A percentile compares a stretch with the other conserved stretches of the same genome.
Conservation (phyloP, 2,888 invertebrate genomes). For the Hypena proboscidalis region DNA sequence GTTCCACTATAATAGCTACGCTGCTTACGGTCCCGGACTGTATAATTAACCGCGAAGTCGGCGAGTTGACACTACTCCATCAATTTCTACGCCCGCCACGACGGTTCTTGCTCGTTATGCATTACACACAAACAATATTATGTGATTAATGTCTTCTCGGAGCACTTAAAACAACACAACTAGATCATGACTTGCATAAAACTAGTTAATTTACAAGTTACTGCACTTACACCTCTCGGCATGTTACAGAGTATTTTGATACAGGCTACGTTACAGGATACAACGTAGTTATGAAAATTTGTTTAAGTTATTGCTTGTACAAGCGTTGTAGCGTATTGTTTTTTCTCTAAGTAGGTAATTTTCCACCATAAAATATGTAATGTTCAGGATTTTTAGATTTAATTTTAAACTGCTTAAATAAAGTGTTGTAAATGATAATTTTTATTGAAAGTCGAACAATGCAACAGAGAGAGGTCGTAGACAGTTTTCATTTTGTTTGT, state of each 20-base stretch:
- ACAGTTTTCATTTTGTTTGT: constrained; percentile 20
- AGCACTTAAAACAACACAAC: constrained; percentile 67
- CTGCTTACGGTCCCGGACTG: constrained; percentile 44
- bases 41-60: constrained; percentile 76
- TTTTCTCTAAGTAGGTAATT: too few relatives aligned
- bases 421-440: too few relatives aligned
- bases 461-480: background rate
- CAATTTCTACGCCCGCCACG: constrained; percentile 67
- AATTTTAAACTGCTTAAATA: too few relatives aligned
- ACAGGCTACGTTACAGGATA: background rate
- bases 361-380: too few relatives aligned
- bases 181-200: constrained; percentile 80
- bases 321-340: too few relatives aligned
- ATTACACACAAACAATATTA: constrained; percentile 78
- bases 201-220: constrained; percentile 77
- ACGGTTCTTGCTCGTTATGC: constrained; percentile 59
- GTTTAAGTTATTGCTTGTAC: background rate
- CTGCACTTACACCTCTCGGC: constrained; percentile 25
- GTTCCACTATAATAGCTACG: constrained; percentile 25
- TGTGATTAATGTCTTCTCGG: constrained; percentile 76
- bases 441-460: too few relatives aligned
- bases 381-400: too few relatives aligned
- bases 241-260: constrained; percentile 5
- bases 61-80: constrained; percentile 74
- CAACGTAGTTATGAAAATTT: constrained; percentile 1